A percentile compares a stretch with the other conserved stretches of the same genome.
phyloP scores from a whole-genome alignment of 2,797 vertebrate genomes.

The Australoheros facetus region DNA sequence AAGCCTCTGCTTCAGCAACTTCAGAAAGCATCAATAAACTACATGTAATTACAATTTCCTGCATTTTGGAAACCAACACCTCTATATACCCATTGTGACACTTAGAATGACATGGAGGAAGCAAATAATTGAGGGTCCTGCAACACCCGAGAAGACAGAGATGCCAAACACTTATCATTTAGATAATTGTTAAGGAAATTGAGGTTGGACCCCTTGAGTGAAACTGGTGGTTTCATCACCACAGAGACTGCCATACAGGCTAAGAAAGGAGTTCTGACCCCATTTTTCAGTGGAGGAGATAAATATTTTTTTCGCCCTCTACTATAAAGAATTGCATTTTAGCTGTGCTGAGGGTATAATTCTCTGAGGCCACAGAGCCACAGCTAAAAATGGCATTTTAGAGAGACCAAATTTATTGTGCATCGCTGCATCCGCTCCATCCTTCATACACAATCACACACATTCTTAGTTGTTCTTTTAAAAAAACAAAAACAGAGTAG shows the following conservation, averaged over 20 bases:
- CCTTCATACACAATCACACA: not conserved
- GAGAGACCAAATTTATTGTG: not conserved
- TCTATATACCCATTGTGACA: constrained; percentile 14
- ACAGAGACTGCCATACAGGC: constrained; percentile 15
- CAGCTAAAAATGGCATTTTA: constrained; percentile 49
- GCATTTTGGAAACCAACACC: not conserved
- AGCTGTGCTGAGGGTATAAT: constrained; percentile 30
- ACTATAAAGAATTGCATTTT: constrained; percentile 24
- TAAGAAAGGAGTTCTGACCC: constrained; percentile 36
- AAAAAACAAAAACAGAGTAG: not conserved
- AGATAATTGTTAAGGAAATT: constrained; percentile 60
- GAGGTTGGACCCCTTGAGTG: constrained; percentile 45
- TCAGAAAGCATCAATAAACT: not conserved
- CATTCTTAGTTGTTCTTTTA: not conserved
- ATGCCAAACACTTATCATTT: constrained; percentile 52
- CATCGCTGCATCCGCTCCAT: not conserved
- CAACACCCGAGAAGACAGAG: constrained; percentile 5
- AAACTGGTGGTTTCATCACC: constrained; percentile 48
- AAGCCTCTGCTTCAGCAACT: not conserved
- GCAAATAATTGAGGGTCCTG: constrained; percentile 19
- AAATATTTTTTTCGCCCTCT: constrained; percentile 31
- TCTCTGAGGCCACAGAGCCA: constrained; percentile 29
- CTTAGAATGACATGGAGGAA: constrained; percentile 16
- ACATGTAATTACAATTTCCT: constrained; percentile 24
- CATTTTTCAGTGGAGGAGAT: constrained; percentile 3